These are phyloP conservation scores for Orchestia grillus DNA, from an alignment of 1,140 invertebrate species.

Conservation along the genomic window DNA sequence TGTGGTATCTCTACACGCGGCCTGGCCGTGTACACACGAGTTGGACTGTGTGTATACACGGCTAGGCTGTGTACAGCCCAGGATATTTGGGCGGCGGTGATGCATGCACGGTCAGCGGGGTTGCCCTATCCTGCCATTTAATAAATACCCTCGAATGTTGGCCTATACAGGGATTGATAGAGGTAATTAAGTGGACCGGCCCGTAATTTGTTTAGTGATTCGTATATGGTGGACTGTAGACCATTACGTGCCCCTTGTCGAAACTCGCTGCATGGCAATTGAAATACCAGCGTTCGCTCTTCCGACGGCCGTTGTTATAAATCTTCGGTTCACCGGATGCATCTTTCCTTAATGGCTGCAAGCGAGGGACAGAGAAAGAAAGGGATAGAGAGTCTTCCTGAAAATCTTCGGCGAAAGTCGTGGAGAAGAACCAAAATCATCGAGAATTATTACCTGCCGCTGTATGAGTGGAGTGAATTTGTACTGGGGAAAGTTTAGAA, in stretches of 20 bases:
- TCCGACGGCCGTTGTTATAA: constrained; percentile 36
- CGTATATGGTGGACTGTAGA: constrained; percentile 26
- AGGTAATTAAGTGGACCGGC: constrained; percentile 50
- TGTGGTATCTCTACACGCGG: neutral
- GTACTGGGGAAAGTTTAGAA: neutral
- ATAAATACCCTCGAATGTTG: constrained; percentile 54
- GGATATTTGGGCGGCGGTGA: constrained; percentile 19
- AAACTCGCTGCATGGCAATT: constrained; percentile 41
- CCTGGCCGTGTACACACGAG: neutral
- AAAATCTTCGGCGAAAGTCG: neutral
- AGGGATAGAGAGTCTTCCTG: neutral
- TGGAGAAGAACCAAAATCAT: neutral
- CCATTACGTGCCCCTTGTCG: constrained; percentile 43
- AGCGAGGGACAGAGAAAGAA: neutral
- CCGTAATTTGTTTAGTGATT: constrained; percentile 54
- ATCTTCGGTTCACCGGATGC: constrained; percentile 25
- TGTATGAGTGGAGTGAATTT: neutral
- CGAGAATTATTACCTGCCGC: neutral
- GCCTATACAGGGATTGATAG: constrained; percentile 51
- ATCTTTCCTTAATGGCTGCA: constrained; percentile 42
- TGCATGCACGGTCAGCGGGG: constrained; percentile 14
- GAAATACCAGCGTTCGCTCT: constrained; percentile 45
- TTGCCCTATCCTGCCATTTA: constrained; percentile 25
- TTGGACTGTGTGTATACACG: neutral
- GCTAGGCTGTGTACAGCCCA: neutral